Percentiles rank a stretch among this genome's conserved stretches.
Conservation (phyloP, 2,113 vertebrate genomes). For the Notiomystis cincta region DNA sequence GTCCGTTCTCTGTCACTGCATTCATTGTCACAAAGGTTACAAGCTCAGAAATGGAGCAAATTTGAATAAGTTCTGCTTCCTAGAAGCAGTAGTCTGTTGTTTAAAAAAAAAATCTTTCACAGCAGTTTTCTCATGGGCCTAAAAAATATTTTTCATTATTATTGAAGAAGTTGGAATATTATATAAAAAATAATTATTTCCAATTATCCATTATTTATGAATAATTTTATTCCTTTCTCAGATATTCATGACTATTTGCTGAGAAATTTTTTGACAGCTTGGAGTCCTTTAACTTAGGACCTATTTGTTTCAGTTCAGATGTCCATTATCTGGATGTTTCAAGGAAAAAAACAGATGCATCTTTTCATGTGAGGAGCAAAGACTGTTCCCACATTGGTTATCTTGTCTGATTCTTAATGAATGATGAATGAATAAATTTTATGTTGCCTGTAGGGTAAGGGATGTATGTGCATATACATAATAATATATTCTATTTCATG, state of each 20-base stretch:
- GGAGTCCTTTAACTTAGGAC: neutral
- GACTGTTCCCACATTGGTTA: neutral
- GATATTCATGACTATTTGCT: neutral
- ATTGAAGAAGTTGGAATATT: neutral
- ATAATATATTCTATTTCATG: neutral
- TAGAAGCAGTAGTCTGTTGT: neutral
- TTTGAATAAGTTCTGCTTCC: neutral
- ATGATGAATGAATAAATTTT: neutral
- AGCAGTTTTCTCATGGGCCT: neutral
- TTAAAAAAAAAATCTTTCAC: neutral
- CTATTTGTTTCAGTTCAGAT: neutral
- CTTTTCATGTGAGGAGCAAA: neutral
- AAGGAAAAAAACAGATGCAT: neutral
- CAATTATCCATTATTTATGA: neutral
- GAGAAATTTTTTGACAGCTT: neutral
- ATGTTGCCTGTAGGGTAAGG: neutral
- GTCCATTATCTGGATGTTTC: neutral
- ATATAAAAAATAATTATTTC: neutral
- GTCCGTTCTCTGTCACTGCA: neutral
- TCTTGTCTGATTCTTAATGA: neutral
- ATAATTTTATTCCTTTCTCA: neutral
- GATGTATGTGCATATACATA: neutral
- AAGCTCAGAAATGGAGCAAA: neutral
- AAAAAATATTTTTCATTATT: neutral
- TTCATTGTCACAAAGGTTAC: neutral